Conservation (phyloP, 2,888 invertebrate species). For the Aleiodes testaceus region DNA sequence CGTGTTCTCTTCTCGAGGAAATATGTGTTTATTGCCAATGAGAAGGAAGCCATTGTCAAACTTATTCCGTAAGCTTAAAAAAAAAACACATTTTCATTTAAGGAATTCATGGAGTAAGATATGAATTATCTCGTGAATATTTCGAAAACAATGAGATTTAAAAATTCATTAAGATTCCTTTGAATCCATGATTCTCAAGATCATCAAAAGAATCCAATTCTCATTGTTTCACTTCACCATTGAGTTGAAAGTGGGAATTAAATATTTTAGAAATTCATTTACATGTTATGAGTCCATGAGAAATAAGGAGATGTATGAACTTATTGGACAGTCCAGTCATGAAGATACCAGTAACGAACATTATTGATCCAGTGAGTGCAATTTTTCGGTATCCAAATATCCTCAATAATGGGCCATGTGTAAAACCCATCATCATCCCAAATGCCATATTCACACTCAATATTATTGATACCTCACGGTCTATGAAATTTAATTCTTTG, state of each 20-base stretch:
- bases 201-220: not conserved
- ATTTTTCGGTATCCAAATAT: constrained; percentile 80
- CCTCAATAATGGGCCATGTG: constrained; percentile 79
- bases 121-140: not conserved
- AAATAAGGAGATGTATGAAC: constrained; percentile 78
- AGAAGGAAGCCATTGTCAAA: constrained; percentile 77
- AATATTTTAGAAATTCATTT: constrained; percentile 57
- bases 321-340: constrained; percentile 76
- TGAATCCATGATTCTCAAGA: not conserved
- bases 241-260: constrained; percentile 9
- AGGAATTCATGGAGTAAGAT: not conserved
- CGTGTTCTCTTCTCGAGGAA: constrained; percentile 78
- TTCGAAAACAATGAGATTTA: no score
- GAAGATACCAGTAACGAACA: constrained; percentile 77
- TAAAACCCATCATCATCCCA: constrained; percentile 79
- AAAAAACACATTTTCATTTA: constrained; percentile 34
- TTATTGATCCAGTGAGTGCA: constrained; percentile 76
- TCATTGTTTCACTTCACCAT: not conserved
- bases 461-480: constrained; percentile 78
- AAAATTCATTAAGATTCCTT: not conserved
- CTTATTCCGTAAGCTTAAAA: constrained; percentile 79
- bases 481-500: constrained; percentile 75
- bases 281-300: constrained; percentile 82
- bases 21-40: constrained; percentile 79
- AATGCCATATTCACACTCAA: constrained; percentile 81